phyloP scores from a whole-genome alignment of 2,888 invertebrate species.

The Apotomis capreana region DNA sequence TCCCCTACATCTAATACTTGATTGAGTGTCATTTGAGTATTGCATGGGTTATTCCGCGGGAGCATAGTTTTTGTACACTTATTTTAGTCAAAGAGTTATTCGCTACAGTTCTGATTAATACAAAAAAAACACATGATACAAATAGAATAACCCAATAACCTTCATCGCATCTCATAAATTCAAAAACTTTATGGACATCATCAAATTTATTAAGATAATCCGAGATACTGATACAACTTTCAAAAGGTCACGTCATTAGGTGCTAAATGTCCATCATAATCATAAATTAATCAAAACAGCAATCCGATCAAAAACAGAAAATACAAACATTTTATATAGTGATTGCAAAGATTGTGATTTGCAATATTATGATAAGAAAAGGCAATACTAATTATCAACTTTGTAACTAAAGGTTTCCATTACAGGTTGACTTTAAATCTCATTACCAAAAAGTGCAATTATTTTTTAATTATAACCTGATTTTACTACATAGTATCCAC shows the following conservation, averaged over 20 bases:
- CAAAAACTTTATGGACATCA: background rate
- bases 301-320: background rate
- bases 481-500: background rate
- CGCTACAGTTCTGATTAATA: too few relatives aligned
- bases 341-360: background rate
- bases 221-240: slow-evolving; percentile 1
- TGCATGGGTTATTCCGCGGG: too few relatives aligned
- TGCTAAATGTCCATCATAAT: background rate
- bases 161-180: background rate
- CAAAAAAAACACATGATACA: background rate
- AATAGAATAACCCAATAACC: background rate
- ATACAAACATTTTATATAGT: background rate
- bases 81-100: too few relatives aligned
- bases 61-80: too few relatives aligned
- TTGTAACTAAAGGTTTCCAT: slow-evolving; percentile 5
- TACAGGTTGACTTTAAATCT: background rate
- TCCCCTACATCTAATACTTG: too few relatives aligned
- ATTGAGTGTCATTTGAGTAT: too few relatives aligned
- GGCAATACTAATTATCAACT: background rate
- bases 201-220: slow-evolving; percentile 16
- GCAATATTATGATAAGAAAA: background rate
- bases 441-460: background rate
- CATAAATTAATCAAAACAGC: background rate
- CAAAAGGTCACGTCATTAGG: slow-evolving; percentile 12
- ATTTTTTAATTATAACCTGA: slow-evolving; percentile 9